These are phyloP conservation scores for Conistra vaccinii DNA, from an alignment of 2,888 invertebrate species.

Conservation along the genomic window DNA sequence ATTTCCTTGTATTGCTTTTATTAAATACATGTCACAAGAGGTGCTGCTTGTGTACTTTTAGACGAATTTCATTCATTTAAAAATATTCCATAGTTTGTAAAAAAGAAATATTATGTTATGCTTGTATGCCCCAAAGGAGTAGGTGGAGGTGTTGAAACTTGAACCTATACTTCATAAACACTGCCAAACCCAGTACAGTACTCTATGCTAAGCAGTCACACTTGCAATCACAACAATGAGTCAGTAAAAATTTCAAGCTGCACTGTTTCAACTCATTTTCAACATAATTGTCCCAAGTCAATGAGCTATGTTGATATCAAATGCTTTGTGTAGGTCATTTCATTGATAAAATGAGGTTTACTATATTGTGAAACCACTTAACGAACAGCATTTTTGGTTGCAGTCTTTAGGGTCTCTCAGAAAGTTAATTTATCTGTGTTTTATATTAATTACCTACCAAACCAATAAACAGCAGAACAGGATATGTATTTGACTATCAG, in stretches of 20 bases:
- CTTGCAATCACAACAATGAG: not conserved
- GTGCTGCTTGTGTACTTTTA: not conserved
- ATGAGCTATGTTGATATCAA: not conserved
- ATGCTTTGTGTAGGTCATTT: not conserved
- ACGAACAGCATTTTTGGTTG: not conserved
- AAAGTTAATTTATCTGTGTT: not conserved
- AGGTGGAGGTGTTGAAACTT: not conserved
- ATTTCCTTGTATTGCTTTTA: constrained; percentile 34
- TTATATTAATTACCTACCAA: not conserved
- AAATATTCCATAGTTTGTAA: not conserved
- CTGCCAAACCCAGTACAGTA: not conserved
- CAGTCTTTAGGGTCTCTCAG: not conserved
- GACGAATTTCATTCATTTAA: not conserved
- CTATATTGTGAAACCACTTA: not conserved
- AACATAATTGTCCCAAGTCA: not conserved
- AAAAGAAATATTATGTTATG: not conserved
- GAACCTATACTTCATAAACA: not conserved
- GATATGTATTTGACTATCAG: not conserved
- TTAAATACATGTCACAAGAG: constrained; percentile 7
- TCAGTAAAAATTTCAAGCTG: not conserved
- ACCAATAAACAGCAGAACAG: not conserved
- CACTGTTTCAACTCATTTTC: not conserved
- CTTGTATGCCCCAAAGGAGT: not conserved
- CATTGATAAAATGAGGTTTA: constrained; percentile 1
- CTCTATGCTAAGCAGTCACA: not conserved